Base-by-base conservation (phyloP, 2,888 invertebrate species). In the Sinhomidia bicolor region DNA sequence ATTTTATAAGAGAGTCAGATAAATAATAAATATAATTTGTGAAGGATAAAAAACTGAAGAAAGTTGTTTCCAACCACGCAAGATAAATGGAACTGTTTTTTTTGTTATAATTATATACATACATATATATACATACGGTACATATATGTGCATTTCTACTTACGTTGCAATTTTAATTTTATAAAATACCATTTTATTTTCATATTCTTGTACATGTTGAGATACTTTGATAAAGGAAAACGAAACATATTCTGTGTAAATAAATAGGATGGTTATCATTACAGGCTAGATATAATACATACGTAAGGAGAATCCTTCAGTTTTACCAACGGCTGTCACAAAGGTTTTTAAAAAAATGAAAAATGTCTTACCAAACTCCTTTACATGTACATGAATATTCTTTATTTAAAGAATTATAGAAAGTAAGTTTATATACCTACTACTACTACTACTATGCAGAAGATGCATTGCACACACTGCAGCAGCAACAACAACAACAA, bases 201-300 rank as follows among this genome's bases (percentile, higher is more conserved):
- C 76, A 76, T 76, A 76, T 76, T 76, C 76, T 76, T 76, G 76
- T 76, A 76, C 76, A 76, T 76, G 76, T 51, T 76, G 51, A 76
- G 51, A 76, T 76, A 76, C 68, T 71, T 76, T 76, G 76, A 76
- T 76, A 76, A 76, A 29, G 76, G 76, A 32, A 76, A 76, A 71
- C 29, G 17, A 68, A 32, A 57, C 57, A 23, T 57, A 32, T 2
- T 47, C n/a, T n/a, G 6, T 47, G 62, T 47, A 74, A 74, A 74
- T 74, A 74, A 44, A 47, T 74, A 74, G 47, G 26, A 76, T 26
- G 76, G 76, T 76, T 76, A 51, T 76, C 76, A 76, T 10, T 51
- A 54, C 76, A 76, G 12, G 76, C 76, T 76, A 76, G 76, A 5
- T 74, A 47, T 47, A 41, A 71, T 3, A 12, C 1, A 57, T 26